Percentiles rank a stretch among this genome's conserved stretches.
phyloP scores from a whole-genome alignment of 2,797 vertebrate species.

The Lophius americanus region DNA sequence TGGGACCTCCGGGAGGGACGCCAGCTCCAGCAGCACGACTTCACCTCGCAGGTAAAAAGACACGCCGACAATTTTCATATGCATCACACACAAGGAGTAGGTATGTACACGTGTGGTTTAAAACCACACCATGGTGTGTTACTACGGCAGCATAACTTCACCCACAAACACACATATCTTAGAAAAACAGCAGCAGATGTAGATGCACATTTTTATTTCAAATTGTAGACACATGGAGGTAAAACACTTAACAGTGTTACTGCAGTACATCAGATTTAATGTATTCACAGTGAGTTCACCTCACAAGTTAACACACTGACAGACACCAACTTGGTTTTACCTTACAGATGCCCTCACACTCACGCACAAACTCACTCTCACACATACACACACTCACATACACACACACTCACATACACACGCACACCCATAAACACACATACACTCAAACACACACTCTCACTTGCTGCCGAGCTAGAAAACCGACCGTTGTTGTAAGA shows the following conservation, averaged over 20 bases:
- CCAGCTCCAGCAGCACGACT: conserved; percentile 88
- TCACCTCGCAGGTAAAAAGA: conserved; percentile 80
- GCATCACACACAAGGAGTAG: neutral
- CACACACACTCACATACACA: neutral
- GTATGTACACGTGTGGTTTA: too few species aligned
- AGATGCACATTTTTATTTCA: too few species aligned
- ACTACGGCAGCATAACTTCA: neutral
- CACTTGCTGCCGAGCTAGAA: conserved; percentile 44
- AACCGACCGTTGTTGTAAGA: conserved; percentile 61
- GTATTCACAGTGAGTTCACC: too few species aligned
- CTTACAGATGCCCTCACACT: too few species aligned
- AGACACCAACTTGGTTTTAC: too few species aligned
- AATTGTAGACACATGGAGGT: too few species aligned
- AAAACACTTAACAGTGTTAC: too few species aligned
- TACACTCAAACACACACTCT: conserved; percentile 14
- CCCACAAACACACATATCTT: neutral
- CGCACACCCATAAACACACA: conserved; percentile 9
- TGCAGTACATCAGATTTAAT: too few species aligned
- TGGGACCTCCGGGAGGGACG: conserved; percentile 90
- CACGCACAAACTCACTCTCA: neutral
- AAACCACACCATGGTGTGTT: too few species aligned
- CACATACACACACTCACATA: neutral
- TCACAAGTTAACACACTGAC: too few species aligned
- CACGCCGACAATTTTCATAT: neutral
- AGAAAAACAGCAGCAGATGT: too few species aligned